Conservation (phyloP, 2,797 vertebrate species). For the Borostomias antarcticus region DNA sequence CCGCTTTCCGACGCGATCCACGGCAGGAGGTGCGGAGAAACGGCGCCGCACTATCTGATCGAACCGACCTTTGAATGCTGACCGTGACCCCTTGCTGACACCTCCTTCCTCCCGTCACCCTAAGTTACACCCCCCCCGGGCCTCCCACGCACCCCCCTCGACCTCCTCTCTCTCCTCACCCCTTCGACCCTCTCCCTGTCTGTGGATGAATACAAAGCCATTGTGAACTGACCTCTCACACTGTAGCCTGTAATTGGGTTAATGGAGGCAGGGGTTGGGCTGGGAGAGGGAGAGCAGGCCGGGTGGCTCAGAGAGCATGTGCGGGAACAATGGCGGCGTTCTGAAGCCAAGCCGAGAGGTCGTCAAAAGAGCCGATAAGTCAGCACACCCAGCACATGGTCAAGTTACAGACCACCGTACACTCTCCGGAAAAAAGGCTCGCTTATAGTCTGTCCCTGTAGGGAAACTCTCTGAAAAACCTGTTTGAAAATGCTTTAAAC, state of each 20-base stretch:
- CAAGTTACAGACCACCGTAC: too few relatives aligned
- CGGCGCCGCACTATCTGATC: too few relatives aligned
- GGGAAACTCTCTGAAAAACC: too few relatives aligned
- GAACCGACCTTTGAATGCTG: too few relatives aligned
- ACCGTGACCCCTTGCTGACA: not conserved
- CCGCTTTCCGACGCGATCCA: too few relatives aligned
- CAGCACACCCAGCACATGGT: too few relatives aligned
- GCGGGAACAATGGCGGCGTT: not conserved
- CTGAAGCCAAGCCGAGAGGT: not conserved
- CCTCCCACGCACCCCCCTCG: not conserved
- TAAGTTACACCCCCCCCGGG: not conserved
- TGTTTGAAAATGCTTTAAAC: too few relatives aligned
- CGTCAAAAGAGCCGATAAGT: not conserved
- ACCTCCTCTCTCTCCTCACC: not conserved
- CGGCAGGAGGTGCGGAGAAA: too few relatives aligned
- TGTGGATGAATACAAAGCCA: too few relatives aligned
- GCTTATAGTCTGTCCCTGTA: too few relatives aligned
- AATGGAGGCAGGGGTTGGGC: not conserved
- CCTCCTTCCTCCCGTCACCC: not conserved
- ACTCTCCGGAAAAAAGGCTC: too few relatives aligned
- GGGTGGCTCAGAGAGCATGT: not conserved
- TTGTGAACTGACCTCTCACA: not conserved
- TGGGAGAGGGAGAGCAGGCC: not conserved
- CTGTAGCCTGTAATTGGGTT: conserved; percentile 1
- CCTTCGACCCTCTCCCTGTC: not conserved